These are phyloP conservation scores for Salarias fasciatus DNA, from an alignment of 2,797 vertebrate species.

Conservation along the genomic window DNA sequence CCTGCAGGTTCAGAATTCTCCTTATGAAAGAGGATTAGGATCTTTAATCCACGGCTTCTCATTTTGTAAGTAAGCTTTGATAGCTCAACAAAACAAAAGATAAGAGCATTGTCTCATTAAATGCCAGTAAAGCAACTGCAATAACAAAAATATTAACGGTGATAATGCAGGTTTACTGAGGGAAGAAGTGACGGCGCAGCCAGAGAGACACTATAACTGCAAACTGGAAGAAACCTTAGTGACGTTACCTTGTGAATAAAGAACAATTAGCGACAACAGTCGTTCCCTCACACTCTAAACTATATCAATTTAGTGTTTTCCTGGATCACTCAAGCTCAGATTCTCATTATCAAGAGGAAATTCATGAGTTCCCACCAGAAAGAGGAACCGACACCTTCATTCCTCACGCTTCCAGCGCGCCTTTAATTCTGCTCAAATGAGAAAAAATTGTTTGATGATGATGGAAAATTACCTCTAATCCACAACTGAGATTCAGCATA, in stretches of 20 bases:
- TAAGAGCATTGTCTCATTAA: constrained; percentile 7
- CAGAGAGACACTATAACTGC: neutral
- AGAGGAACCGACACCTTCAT: too few species aligned
- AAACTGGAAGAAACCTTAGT: constrained; percentile 24
- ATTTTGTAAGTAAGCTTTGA: constrained; percentile 13
- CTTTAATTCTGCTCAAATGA: constrained; percentile 28
- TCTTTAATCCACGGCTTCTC: constrained; percentile 13
- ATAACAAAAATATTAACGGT: constrained; percentile 1
- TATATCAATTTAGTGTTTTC: neutral
- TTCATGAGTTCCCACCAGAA: too few species aligned
- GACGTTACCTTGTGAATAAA: constrained; percentile 11
- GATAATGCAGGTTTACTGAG: neutral
- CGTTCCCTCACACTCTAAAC: constrained; percentile 18
- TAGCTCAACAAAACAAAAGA: constrained; percentile 7
- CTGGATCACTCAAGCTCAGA: too few species aligned
- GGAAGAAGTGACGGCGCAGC: constrained; percentile 3
- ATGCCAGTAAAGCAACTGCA: constrained; percentile 17
- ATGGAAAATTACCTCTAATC: constrained; percentile 6
- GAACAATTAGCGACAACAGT: neutral
- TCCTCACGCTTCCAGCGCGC: constrained; percentile 22
- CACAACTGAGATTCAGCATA: neutral
- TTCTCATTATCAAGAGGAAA: too few species aligned
- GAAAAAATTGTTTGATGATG: constrained; percentile 20
- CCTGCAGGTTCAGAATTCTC: constrained; percentile 20
- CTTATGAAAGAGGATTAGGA: constrained; percentile 18